Evolutionary conservation across 2,113 vertebrate species (phyloP), one percentile per base, ranked within the genome.

Genomic region (Albula glossodonta): DNA sequence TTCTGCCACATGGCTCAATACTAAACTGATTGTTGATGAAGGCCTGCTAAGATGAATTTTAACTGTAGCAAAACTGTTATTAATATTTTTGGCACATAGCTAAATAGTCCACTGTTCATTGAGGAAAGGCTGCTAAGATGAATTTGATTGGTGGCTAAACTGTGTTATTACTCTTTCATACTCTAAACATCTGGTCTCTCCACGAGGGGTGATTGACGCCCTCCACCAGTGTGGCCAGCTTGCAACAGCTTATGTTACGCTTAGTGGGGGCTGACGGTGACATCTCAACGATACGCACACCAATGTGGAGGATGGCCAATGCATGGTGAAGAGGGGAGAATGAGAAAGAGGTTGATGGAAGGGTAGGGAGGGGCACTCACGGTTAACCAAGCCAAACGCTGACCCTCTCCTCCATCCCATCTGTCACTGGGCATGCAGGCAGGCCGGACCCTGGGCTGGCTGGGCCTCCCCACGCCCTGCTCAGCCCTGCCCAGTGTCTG

Each of bases 71-170:
- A 41, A 41, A 41, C 31, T 41, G 31, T 41, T 41, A 41, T 41
- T 41, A 41, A 41, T 41, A 41, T 41, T 41, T 41, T 41, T 41
- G 31, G 31, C 31, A 41, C 31, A 41, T 41, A 41, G 31, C 31
- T 41, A 41, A 41, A 41, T 41, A 41, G 31, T 93, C 91, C 90
- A 90, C 91, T 93, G 94, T 95, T 96, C 93, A 87, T 93, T 93
- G 92, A 94, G 93, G 93, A 94, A 96, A 92, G 93, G 92, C 90
- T 91, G 95, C 95, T 96, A 97, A 97, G 94, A 96, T 97, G 96
- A 96, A 96, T 97, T 97, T 97, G 97, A 97, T 97, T 97, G 96
- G 97, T 95, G 94, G 97, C 96, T 97, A 97, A 97, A 97, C 96
- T 96, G 96, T 96, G 93, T 94, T 96, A 97, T 97, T 96, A 96